phyloP scores from a whole-genome alignment of 2,113 vertebrate species.

The Dicentrarchus labrax region DNA sequence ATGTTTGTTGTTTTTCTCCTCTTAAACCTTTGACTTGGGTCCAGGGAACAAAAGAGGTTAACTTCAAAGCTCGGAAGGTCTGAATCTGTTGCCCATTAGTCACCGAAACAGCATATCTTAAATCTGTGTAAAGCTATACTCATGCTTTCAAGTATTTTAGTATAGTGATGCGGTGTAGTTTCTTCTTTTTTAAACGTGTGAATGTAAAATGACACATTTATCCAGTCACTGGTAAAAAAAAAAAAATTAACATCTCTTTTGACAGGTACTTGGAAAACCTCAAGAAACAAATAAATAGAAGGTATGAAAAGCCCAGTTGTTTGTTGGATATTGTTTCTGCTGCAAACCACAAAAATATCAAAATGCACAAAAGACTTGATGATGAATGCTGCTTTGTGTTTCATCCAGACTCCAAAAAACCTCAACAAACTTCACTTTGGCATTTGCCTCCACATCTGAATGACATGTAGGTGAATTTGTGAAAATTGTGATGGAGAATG shows the following conservation, averaged over 20 bases:
- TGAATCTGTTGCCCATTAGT: neutral
- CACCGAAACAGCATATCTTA: neutral
- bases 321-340: neutral
- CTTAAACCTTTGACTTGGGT: neutral
- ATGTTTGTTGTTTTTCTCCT: conserved; percentile 14
- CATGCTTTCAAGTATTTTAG: neutral
- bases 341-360: neutral
- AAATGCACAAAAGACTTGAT: neutral
- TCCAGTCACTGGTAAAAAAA: neutral
- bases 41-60: neutral
- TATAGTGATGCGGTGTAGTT: neutral
- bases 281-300: neutral
- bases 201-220: conserved; percentile 24
- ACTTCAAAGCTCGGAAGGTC: neutral
- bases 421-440: neutral
- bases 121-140: neutral
- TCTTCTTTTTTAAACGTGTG: conserved; percentile 8
- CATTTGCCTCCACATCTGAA: conserved; percentile 6
- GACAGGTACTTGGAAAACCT: conserved; percentile 11
- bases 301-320: neutral
- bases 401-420: neutral
- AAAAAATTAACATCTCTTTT: conserved; percentile 16
- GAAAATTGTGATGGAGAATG: neutral
- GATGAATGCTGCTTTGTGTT: conserved; percentile 8
- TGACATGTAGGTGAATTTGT: neutral